Percentiles rank a stretch among this genome's conserved stretches.
Conservation (phyloP, 2,888 invertebrate genomes). For the Eutolmus rufibarbis region DNA sequence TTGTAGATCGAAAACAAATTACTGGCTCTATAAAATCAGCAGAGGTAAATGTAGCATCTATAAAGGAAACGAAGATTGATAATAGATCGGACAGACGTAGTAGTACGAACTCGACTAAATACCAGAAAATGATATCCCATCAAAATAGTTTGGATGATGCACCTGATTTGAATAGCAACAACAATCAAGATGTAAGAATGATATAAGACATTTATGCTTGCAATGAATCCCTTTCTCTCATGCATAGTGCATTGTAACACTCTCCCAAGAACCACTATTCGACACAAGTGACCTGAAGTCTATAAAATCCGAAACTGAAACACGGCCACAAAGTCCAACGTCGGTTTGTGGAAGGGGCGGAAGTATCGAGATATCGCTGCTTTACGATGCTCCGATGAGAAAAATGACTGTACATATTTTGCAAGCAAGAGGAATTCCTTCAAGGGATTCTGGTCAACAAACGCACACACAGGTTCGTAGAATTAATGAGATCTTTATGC, state of each 20-base stretch:
- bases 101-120: slow-evolving; percentile 41
- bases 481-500: neutral
- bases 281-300: slow-evolving; percentile 62
- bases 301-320: slow-evolving; percentile 60
- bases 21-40: slow-evolving; percentile 48
- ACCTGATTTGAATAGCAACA: slow-evolving; percentile 69
- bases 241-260: slow-evolving; percentile 66
- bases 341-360: slow-evolving; percentile 68
- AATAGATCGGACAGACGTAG: slow-evolving; percentile 58
- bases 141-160: slow-evolving; percentile 59
- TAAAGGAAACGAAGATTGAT: slow-evolving; percentile 74
- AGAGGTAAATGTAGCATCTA: slow-evolving; percentile 54
- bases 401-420: slow-evolving; percentile 92
- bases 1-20: slow-evolving; percentile 52
- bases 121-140: slow-evolving; percentile 50
- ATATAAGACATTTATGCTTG: neutral
- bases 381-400: slow-evolving; percentile 89
- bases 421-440: slow-evolving; percentile 83
- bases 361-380: slow-evolving; percentile 83
- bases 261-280: slow-evolving; percentile 62
- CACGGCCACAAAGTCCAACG: slow-evolving; percentile 63
- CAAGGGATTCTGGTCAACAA: slow-evolving; percentile 71
- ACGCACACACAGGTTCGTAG: slow-evolving; percentile 72
- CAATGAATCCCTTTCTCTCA: neutral
- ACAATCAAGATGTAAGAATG: slow-evolving; percentile 74